Evolutionary conservation across 2,797 vertebrate genomes (phyloP), one percentile per base, ranked within the genome.

Genomic region (Myotis vivesi): DNA sequence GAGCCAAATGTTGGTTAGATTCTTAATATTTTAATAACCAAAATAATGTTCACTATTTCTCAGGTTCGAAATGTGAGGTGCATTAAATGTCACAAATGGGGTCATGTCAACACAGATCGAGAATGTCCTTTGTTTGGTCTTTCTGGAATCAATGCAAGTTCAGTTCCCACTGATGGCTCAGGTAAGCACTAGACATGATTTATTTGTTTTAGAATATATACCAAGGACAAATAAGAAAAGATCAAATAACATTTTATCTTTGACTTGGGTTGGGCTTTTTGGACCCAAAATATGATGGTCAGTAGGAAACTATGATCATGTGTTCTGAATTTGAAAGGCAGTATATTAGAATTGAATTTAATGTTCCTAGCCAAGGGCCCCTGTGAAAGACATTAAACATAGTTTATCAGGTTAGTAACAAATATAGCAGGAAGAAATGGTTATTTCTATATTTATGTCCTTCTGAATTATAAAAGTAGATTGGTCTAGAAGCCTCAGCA

Each of bases 51-150:
- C 36, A 8, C 51, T 96, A 3, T 90, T 93, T 92, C 46, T 83
- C 90, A 99, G 99, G 99, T 99, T 97, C 99, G 99, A 95, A 99
- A 99, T 25, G 99, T 99, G 92, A 98, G 99, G 23, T 99, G 99
- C 95, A 99, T 99, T 97, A 99, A 99, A 96, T 99, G 99, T 97
- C 99, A 99, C 98, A 99, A 99, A 95, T 99, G 99, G 99, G 99
- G 99, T 91, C 99, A 99, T 2, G 99, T 99, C 95, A 99, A 99
- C 98, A 99, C 99, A 0, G 99, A 99, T 97, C 98, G 99, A 96
- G 99, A 99, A 94, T 99, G 99, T 97, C 99, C 99, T 82, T 99
- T 99, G 19, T 99, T 99, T 94, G 99, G 99, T 36, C 99, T 99
- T 93, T 99, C 99, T 8, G 99, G 99, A 76, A 99, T 99, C 98